Base-by-base conservation (phyloP, 2,797 vertebrate species). In the Anableps anableps region DNA sequence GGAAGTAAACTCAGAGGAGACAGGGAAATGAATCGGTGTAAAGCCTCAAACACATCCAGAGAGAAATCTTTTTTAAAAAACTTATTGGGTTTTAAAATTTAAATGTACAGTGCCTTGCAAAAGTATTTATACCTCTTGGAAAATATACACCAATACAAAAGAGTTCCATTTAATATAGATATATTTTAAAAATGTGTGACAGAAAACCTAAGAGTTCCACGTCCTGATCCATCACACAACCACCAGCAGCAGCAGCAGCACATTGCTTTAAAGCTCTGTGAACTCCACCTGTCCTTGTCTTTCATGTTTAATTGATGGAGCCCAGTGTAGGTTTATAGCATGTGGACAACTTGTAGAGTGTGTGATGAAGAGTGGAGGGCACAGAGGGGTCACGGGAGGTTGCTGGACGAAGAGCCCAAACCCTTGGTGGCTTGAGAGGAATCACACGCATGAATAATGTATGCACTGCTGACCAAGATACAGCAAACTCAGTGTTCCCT, bases 261-360 rank as follows among this genome's bases (percentile, higher is more conserved):
- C 34, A 26, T 31, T 10, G 70, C 78, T 80, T 11, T 48, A 75
- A 88, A 85, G 88, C 85, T 82, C 74, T 5, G 17, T 93, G 92
- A 94, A 94, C 93, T 94, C 91, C 87, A 80, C 73, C 62, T 89
- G 89, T 92, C 92, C 92, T 91, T 74, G 84, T 79, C 83, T 17
- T 38, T 75, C 90, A 92, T 94, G 90, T 93, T 94, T 94, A 90
- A 94, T 94, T 88, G 78, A 95, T 94, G 90, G 16, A 29, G 41
- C 5, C 58, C 88, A 75, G 87, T 77, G 70, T 80, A 81, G 89
- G 80, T 87, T 91, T 91, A 89, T 91, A 84, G 89, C 80, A 86
- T 86, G 88, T 85, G 84, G 78, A 72, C 73, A 45, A 74, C 79
- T 84, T 58, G 10, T 80, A 38, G 81, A 60, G 76, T 77, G 75